Evolutionary conservation across 1,140 invertebrate genomes (phyloP).

Genomic region (Fopius arisanus): DNA sequence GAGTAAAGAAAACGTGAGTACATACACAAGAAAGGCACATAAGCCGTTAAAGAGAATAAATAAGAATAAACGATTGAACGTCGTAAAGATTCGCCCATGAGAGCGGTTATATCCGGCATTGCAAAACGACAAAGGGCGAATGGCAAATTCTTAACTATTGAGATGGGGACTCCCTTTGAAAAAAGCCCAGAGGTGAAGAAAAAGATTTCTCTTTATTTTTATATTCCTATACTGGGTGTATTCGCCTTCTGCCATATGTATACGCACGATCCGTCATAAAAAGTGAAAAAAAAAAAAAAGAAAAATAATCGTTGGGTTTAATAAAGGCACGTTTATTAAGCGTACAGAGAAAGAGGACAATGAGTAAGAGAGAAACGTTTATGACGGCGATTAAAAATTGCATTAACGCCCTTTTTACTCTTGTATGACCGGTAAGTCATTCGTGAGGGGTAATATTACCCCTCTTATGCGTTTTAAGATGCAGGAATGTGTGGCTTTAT

Average conservation of each 20-base stretch:
- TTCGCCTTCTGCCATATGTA: neutral
- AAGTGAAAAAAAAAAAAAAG: no score
- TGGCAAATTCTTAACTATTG: slow-evolving; percentile 11
- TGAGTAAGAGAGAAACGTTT: slow-evolving; percentile 32
- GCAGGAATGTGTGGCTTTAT: neutral
- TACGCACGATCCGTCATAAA: slow-evolving; percentile 18
- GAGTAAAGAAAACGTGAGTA: slow-evolving; percentile 10
- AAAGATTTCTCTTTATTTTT: slow-evolving; percentile 4
- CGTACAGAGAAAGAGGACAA: slow-evolving; percentile 13
- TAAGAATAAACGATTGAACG: slow-evolving; percentile 14
- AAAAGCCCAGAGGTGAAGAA: neutral
- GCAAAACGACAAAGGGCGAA: slow-evolving; percentile 8
- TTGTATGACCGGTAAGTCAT: slow-evolving; percentile 4
- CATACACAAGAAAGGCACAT: slow-evolving; percentile 9
- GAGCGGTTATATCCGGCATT: slow-evolving; percentile 9
- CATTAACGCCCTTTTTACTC: slow-evolving; percentile 40
- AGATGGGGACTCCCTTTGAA: neutral
- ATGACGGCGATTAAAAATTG: slow-evolving; percentile 51
- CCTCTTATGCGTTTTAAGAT: neutral
- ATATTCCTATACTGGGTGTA: neutral
- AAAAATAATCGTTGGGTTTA: slow-evolving; percentile 41
- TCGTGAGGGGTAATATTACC: neutral
- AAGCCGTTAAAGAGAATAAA: slow-evolving; percentile 20
- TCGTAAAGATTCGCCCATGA: slow-evolving; percentile 12
- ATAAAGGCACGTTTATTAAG: slow-evolving; percentile 45